phyloP scores from a whole-genome alignment of 2,113 vertebrate genomes.

The Forbesichthys agassizii region DNA sequence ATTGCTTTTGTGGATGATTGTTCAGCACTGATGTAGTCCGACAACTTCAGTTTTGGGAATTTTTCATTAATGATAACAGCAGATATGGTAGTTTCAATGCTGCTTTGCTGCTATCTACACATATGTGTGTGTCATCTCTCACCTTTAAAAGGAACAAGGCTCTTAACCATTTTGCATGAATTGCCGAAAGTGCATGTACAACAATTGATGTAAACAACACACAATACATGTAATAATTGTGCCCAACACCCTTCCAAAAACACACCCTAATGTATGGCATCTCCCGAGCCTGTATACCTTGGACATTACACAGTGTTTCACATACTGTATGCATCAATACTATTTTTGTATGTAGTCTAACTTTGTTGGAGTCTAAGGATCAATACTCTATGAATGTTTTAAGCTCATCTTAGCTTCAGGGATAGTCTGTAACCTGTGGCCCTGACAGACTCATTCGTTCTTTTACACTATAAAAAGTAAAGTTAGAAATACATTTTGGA shows the following conservation, averaged over 20 bases:
- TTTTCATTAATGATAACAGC: conserved; percentile 8
- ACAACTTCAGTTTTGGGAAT: conserved; percentile 39
- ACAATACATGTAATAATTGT: too few species aligned
- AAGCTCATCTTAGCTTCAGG: conserved; percentile 56
- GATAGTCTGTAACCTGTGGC: conserved; percentile 46
- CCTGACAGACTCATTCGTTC: conserved; percentile 56
- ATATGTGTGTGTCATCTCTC: conserved; percentile 29
- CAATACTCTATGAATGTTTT: conserved; percentile 80
- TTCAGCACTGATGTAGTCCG: conserved; percentile 53
- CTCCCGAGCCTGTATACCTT: conserved; percentile 42
- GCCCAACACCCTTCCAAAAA: too few species aligned
- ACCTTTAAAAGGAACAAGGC: conserved; percentile 29
- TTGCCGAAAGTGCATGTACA: conserved; percentile 7
- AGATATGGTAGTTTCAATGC: conserved; percentile 40
- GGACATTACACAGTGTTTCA: conserved; percentile 42
- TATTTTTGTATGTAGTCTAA: conserved; percentile 64
- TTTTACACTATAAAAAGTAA: conserved; percentile 32
- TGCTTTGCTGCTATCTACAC: conserved; percentile 31
- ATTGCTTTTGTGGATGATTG: conserved; percentile 66
- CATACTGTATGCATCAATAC: conserved; percentile 59
- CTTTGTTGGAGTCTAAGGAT: conserved; percentile 64
- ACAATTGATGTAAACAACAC: conserved; percentile 5
- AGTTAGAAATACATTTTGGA: conserved; percentile 40
- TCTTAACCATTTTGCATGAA: conserved; percentile 63
- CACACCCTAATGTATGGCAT: background rate